phyloP scores from a whole-genome alignment of 1,140 invertebrate genomes.

The Sminthurinus signatus region DNA sequence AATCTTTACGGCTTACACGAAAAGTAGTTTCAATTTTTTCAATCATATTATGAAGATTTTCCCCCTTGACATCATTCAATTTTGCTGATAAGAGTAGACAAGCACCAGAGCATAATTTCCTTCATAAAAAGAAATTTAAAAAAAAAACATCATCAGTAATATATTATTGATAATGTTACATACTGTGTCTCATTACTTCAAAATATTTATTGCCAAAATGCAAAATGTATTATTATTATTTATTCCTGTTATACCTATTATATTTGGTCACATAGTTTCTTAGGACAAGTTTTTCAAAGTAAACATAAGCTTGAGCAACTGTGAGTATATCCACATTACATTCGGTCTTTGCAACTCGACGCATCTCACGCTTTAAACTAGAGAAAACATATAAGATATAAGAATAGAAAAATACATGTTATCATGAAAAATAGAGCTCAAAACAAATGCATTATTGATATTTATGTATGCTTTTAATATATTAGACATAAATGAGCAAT shows the following conservation, averaged over 20 bases:
- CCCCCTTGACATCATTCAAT: conserved; percentile 92
- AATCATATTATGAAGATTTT: conserved; percentile 72
- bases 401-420: too few species aligned
- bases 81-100: conserved; percentile 90
- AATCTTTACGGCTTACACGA: conserved; percentile 81
- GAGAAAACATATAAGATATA: background rate
- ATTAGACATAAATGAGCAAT: too few species aligned
- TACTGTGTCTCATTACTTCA: too few species aligned
- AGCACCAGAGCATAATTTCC: conserved; percentile 86
- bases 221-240: too few species aligned
- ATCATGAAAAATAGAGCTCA: too few species aligned
- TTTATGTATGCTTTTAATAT: too few species aligned
- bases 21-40: conserved; percentile 88
- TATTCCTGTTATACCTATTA: too few species aligned
- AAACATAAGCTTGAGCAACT: conserved; percentile 92
- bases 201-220: conserved; percentile 43
- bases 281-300: conserved; percentile 93
- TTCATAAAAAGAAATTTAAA: too few species aligned
- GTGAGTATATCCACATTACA: conserved; percentile 79
- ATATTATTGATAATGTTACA: too few species aligned
- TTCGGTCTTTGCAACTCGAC: conserved; percentile 83
- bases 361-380: conserved; percentile 91
- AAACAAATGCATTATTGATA: conserved; percentile 18
- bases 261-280: conserved; percentile 88
- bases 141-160: too few species aligned